Conservation (phyloP, 2,113 vertebrate genomes). For the Toxotes chatareus region DNA sequence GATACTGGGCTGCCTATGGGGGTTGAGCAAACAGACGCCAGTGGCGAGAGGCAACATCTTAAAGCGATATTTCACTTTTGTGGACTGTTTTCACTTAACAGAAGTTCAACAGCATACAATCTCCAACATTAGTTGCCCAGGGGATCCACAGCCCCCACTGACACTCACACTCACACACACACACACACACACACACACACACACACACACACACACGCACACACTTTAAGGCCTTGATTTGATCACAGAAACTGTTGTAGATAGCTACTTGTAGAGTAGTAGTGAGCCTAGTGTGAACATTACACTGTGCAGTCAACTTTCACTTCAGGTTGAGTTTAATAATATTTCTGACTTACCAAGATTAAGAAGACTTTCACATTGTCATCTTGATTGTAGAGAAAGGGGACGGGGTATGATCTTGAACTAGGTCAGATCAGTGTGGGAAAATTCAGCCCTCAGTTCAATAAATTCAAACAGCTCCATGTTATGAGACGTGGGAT, state of each 20-base stretch:
- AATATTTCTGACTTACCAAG: conserved; percentile 56
- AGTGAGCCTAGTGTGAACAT: conserved; percentile 24
- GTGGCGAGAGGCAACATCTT: conserved; percentile 64
- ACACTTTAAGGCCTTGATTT: conserved; percentile 48
- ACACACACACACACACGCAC: conserved; percentile 19
- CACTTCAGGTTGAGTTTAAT: conserved; percentile 22
- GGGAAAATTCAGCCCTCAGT: conserved; percentile 79
- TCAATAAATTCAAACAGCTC: conserved; percentile 82
- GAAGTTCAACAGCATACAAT: conserved; percentile 70
- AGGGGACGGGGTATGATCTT: conserved; percentile 65
- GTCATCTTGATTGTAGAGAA: conserved; percentile 64
- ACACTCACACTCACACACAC: background rate
- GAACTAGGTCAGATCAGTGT: conserved; percentile 78
- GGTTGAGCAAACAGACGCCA: conserved; percentile 77
- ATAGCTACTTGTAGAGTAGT: conserved; percentile 21
- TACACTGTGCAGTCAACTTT: conserved; percentile 17
- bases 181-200: conserved; percentile 8
- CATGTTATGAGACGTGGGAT: conserved; percentile 83
- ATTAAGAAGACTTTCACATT: conserved; percentile 62
- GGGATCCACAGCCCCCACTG: conserved; percentile 39
- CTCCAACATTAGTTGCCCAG: conserved; percentile 54
- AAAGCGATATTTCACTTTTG: conserved; percentile 77
- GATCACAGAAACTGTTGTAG: conserved; percentile 46
- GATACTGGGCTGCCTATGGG: conserved; percentile 72
- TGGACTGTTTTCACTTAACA: conserved; percentile 74